Percentiles rank a stretch among this genome's conserved stretches.
These are phyloP conservation scores for Apodemia zela DNA, from an alignment of 2,888 invertebrate genomes.

Conservation along the genomic window DNA sequence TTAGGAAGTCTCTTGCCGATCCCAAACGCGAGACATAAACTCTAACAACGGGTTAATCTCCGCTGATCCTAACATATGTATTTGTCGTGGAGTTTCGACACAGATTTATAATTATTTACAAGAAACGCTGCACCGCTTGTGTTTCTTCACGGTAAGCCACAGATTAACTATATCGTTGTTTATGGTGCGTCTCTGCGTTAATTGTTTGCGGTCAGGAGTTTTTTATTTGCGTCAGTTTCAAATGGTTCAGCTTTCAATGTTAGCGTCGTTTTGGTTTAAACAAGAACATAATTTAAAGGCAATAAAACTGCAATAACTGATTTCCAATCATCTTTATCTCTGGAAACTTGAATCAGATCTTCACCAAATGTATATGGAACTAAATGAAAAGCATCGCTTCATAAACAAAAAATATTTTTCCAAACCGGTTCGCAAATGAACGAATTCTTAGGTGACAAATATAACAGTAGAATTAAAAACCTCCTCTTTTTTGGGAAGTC, in stretches of 20 bases:
- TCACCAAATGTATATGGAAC: no score
- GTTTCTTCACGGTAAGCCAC: constrained; percentile 66
- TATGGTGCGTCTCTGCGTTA: constrained; percentile 61
- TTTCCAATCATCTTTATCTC: no score
- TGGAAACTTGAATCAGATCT: no score
- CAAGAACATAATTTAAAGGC: no score
- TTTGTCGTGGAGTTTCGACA: constrained; percentile 75
- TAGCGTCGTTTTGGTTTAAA: not conserved
- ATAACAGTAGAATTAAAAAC: no score
- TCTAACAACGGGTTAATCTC: constrained; percentile 73
- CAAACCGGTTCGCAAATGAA: no score
- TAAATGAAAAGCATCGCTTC: no score
- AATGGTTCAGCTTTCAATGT: not conserved
- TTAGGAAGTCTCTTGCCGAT: constrained; percentile 47
- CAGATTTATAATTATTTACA: constrained; percentile 81
- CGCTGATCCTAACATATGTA: constrained; percentile 77
- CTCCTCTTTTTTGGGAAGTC: no score
- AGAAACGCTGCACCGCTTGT: constrained; percentile 62
- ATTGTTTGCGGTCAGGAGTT: constrained; percentile 56
- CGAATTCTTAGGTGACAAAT: no score
- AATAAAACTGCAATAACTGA: no score
- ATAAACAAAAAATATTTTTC: no score
- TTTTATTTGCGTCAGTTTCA: constrained; percentile 3
- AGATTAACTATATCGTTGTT: constrained; percentile 69
- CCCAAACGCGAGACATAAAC: constrained; percentile 61